A percentile compares a stretch with the other conserved stretches of the same genome.
Conservation (phyloP, 37 sponge, comb jelly and placozoan species). For the Theonella swinhoei region DNA sequence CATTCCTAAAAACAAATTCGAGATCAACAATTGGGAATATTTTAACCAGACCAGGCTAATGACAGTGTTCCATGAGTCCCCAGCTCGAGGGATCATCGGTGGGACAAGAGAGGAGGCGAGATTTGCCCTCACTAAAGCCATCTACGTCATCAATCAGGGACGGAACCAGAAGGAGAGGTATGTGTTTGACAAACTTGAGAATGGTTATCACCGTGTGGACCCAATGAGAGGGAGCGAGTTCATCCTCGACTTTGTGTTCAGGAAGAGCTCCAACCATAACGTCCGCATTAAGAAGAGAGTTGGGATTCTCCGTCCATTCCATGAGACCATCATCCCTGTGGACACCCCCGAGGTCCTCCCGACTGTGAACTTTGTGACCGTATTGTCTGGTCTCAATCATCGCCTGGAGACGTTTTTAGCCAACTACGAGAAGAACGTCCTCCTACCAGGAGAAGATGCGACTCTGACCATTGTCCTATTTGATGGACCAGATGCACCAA, state of each 20-base stretch:
- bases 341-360: slow-evolving; percentile 8
- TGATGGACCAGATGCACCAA: slow-evolving; percentile 51
- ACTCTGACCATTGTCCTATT: slow-evolving; percentile 73
- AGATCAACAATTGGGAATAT: slow-evolving; percentile 70
- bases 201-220: slow-evolving; percentile 72
- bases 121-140: slow-evolving; percentile 57
- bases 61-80: slow-evolving; percentile 54
- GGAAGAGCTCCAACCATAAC: not conserved
- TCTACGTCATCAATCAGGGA: slow-evolving; percentile 51
- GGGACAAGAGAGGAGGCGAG: slow-evolving; percentile 58
- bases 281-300: slow-evolving; percentile 40
- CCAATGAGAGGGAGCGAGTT: slow-evolving; percentile 80
- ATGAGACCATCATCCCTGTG: slow-evolving; percentile 39
- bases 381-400: slow-evolving; percentile 54
- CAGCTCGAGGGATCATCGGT: slow-evolving; percentile 61
- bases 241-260: slow-evolving; percentile 69
- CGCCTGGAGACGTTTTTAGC: slow-evolving; percentile 57
- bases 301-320: slow-evolving; percentile 51
- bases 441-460: slow-evolving; percentile 31
- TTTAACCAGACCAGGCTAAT: slow-evolving; percentile 78
- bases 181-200: slow-evolving; percentile 61
- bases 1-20: slow-evolving; percentile 57
- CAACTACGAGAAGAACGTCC: slow-evolving; percentile 49
- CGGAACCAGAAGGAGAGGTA: slow-evolving; percentile 20
- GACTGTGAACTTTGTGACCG: slow-evolving; percentile 56